Base-by-base conservation (phyloP, 2,797 vertebrate species). In the Pterois miles region DNA sequence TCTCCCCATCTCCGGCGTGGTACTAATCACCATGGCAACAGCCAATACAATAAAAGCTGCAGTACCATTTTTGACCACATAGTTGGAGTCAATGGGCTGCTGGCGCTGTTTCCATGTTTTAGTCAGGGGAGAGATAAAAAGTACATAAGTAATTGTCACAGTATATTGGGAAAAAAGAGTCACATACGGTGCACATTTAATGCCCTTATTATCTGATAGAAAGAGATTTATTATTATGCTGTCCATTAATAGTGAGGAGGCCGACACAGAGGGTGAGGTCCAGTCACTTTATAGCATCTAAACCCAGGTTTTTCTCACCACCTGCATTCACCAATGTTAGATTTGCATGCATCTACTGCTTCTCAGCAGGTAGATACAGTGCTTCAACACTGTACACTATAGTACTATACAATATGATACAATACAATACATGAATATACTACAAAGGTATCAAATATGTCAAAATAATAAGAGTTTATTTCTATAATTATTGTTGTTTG, bases 11-110 rank as follows among this genome's bases (percentile, higher is more conserved):
- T 59, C 63, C 2, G 25, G 76, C 59, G 54, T 82, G 75, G 60
- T 79, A 34, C 81, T 62, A 40, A 48, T 92, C 74, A 66, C 89
- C 77, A 88, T 89, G 75, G 81, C 82, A 91, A 91, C 90, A 85
- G 36, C 6, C 16, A 5, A 65, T 78, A 3, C 14, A 2, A 23
- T n/a, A 18, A 18, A 14, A 40, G 1, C n/a, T 84, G 79, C 79
- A 86, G 7, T 84, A 48, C 23, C 18, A 11, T 6, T 1, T 46
- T 22, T 71, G 48, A 10, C 85, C 86, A 74, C 72, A 52, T 1
- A 0, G 1, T 8, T 6, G 4, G 8, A 46, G 13, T 12, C 8
- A 36, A 48, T 0, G 0, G 2, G 20, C 1, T 1, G 0, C 0
- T 76, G 65, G 85, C 64, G 78, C 83, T 86, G 74, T 90, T 82